These are phyloP conservation scores for Hyla sarda DNA, from an alignment of 2,113 vertebrate species.

Conservation along the genomic window DNA sequence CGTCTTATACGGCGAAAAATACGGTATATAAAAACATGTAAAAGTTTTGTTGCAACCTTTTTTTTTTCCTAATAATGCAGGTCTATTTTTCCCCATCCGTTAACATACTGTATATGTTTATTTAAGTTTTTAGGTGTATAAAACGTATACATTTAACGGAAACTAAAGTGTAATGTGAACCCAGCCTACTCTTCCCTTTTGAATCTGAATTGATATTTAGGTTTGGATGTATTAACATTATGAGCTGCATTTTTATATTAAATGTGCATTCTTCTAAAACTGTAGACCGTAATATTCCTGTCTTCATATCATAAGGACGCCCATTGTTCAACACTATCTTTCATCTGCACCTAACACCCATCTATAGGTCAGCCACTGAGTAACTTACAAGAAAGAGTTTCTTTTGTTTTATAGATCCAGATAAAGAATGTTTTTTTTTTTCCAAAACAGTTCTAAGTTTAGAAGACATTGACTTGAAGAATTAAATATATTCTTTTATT, in stretches of 20 bases:
- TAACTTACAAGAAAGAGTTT: background rate
- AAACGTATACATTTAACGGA: no score
- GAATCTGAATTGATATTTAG: background rate
- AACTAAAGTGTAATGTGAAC: no score
- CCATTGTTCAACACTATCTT: slow-evolving; percentile 17
- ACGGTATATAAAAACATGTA: no score
- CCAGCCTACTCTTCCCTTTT: background rate
- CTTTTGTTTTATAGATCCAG: slow-evolving; percentile 6
- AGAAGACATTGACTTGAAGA: background rate
- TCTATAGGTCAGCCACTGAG: slow-evolving; percentile 42
- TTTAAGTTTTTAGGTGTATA: no score
- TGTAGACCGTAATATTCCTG: slow-evolving; percentile 27
- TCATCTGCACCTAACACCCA: slow-evolving; percentile 22
- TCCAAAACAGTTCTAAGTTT: slow-evolving; percentile 4
- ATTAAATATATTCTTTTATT: background rate
- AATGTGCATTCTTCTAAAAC: background rate
- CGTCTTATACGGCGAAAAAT: no score
- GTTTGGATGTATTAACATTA: background rate
- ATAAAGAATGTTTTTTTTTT: background rate
- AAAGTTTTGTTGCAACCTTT: no score
- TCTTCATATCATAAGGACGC: background rate
- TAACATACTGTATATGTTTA: no score
- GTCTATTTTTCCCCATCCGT: no score
- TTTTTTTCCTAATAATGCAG: no score
- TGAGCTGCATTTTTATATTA: background rate